Base-by-base conservation (phyloP, 2,113 vertebrate genomes). In the Argyrosomus japonicus region DNA sequence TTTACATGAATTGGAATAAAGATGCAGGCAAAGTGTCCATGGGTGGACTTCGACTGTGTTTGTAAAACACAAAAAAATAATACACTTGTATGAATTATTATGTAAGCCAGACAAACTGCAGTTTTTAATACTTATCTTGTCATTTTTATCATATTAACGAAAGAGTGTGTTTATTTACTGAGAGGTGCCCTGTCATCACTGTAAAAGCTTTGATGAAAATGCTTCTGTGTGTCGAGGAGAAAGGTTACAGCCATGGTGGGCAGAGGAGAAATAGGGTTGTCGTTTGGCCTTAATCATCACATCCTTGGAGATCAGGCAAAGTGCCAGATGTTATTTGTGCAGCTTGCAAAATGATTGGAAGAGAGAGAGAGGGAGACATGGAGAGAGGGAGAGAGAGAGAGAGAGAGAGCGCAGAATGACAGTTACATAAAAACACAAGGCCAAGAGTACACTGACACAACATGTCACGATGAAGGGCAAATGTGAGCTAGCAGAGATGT, bases 251-350 rank as follows among this genome's bases (percentile, higher is more conserved):
- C 53, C 58, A 51, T 29, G 27, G 76, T 51, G 74, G 75, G 65
- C 70, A 36, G 74, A 75, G 81, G 78, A 87, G 85, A 90, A 88
- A 75, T 45, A 64, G 68, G 77, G 64, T 45, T 54, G 70, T 83
- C 65, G 13, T 89, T 86, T 87, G 80, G 68, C 77, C 74, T 77
- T 68, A 65, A 89, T 88, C 75, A 84, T 87, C 75, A 83, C 87
- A 84, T 88, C 86, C 87, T 89, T 85, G 77, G 77, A 85, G 77
- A 88, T 89, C 29, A 84, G 90, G 83, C 79, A 78, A 68, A 83
- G 75, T 74, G 72, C 68, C 86, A 87, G 77, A 84, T 83, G 80
- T 85, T 83, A 84, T 89, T 87, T 82, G 72, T 84, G 75, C 60
- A 70, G 73, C 69, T 73, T 82, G 70, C 11, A 53, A 56, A 56